Evolutionary conservation across 2,113 vertebrate species (phyloP).

Genomic region (Hemibagrus wyckioides): DNA sequence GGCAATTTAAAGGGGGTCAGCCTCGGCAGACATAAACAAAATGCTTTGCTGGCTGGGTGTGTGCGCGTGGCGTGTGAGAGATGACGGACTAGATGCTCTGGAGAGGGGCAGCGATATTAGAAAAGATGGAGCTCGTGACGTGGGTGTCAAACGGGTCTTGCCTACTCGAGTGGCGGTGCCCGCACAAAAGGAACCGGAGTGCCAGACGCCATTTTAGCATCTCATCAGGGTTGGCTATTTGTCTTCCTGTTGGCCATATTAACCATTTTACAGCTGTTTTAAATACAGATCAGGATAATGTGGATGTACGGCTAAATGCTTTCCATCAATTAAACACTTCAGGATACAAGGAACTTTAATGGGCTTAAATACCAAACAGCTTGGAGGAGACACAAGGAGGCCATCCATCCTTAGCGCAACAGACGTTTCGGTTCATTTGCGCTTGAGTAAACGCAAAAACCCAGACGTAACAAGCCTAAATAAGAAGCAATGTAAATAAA

Average conservation of each 20-base stretch:
- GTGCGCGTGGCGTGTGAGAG: conserved; percentile 33
- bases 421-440: neutral
- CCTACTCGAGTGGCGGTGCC: conserved; percentile 27
- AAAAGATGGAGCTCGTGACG: conserved; percentile 50
- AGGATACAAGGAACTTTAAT: neutral
- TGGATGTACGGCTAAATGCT: neutral
- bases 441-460: neutral
- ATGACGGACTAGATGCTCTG: conserved; percentile 60
- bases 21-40: conserved; percentile 81
- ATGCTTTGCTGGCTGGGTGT: conserved; percentile 57
- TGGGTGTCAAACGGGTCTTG: conserved; percentile 41
- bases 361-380: neutral
- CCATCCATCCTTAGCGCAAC: neutral
- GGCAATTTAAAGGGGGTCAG: conserved; percentile 97
- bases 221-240: conserved; percentile 10
- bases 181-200: conserved; percentile 19
- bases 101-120: conserved; percentile 48
- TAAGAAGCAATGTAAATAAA: neutral
- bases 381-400: neutral
- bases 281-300: neutral
- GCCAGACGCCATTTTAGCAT: conserved; percentile 17
- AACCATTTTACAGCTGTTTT: conserved; percentile 19
- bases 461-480: conserved; percentile 8
- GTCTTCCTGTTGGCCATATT: conserved; percentile 8
- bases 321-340: conserved; percentile 29